Evolutionary conservation across 2,797 vertebrate species (phyloP).

Genomic region (Gambelia wislizenii): DNA sequence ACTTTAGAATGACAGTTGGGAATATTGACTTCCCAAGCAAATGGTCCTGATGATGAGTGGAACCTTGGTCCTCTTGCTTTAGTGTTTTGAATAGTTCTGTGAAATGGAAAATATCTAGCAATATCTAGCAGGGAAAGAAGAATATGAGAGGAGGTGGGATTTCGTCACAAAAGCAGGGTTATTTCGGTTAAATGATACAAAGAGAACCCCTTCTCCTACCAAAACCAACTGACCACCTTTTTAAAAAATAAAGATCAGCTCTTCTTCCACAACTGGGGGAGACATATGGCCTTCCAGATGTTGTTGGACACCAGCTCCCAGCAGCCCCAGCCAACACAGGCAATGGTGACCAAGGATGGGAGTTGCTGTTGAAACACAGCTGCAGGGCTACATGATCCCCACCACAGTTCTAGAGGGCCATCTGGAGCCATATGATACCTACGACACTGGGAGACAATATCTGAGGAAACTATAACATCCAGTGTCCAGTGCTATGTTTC

Average conservation of each 20-base stretch:
- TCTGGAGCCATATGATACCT: not conserved
- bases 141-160: conserved; percentile 56
- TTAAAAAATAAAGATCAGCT: not conserved
- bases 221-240: not conserved
- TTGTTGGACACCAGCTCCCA: too few relatives aligned
- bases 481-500: not conserved
- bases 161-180: conserved; percentile 66
- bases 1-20: conserved; percentile 21
- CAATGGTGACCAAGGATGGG: too few relatives aligned
- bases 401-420: conserved; percentile 27
- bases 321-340: too few relatives aligned
- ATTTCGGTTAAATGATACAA: conserved; percentile 64
- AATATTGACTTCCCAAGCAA: conserved; percentile 61
- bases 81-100: conserved; percentile 60
- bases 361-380: too few relatives aligned
- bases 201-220: conserved; percentile 28
- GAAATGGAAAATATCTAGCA: conserved; percentile 46
- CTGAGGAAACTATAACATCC: not conserved
- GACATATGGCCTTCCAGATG: too few relatives aligned
- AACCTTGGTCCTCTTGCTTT: conserved; percentile 62
- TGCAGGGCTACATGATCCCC: too few relatives aligned
- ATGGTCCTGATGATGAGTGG: conserved; percentile 56
- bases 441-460: not conserved
- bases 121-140: conserved; percentile 43
- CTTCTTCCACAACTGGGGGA: not conserved